Conservation (phyloP, 2,113 vertebrate species). For the Cryptomyrus ogoouensis region DNA sequence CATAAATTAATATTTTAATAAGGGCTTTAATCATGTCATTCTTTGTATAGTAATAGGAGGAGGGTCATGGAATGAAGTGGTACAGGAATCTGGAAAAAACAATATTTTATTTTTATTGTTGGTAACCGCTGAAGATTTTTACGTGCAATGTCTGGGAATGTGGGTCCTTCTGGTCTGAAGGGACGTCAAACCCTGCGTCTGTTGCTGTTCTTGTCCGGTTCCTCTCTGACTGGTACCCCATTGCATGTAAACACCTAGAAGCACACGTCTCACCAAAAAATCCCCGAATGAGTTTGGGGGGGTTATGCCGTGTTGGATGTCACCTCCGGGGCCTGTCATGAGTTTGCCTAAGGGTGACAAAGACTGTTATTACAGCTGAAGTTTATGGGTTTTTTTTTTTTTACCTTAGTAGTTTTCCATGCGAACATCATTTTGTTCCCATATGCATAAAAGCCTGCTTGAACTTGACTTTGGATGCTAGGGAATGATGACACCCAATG, state of each 20-base stretch:
- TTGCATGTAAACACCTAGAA: background rate
- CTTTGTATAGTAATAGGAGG: background rate
- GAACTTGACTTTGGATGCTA: slow-evolving; percentile 52
- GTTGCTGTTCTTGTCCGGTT: background rate
- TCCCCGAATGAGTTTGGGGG: background rate
- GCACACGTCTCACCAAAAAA: background rate
- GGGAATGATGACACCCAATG: slow-evolving; percentile 30
- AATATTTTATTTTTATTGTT: background rate
- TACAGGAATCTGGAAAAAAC: background rate
- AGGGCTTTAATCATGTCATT: background rate
- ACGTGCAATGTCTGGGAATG: background rate
- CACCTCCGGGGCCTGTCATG: slow-evolving; percentile 33
- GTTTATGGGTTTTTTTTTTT: slow-evolving; percentile 21
- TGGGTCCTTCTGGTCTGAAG: background rate
- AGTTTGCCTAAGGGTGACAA: slow-evolving; percentile 42
- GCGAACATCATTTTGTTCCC: slow-evolving; percentile 12
- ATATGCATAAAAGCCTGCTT: slow-evolving; percentile 35
- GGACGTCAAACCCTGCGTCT: background rate
- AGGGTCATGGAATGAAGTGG: background rate
- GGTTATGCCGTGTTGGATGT: slow-evolving; percentile 27
- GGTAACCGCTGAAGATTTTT: background rate
- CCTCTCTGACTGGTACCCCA: background rate
- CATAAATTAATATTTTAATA: background rate
- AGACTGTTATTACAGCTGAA: slow-evolving; percentile 39
- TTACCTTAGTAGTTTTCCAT: background rate